Conservation (phyloP, 2,113 vertebrate species). For the Lepus europaeus region DNA sequence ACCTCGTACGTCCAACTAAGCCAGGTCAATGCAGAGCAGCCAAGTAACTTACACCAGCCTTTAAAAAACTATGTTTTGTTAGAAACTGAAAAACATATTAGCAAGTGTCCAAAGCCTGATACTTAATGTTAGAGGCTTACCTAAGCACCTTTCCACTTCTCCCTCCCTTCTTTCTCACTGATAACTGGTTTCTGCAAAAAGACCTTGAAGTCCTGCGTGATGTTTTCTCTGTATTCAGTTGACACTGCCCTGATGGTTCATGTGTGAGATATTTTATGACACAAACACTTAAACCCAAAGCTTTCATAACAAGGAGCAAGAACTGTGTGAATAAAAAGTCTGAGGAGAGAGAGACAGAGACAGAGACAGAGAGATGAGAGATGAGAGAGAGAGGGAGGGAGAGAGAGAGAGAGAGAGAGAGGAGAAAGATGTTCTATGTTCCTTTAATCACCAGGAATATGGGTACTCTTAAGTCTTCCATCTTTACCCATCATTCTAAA, state of each 20-base stretch:
- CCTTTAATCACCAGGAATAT: neutral
- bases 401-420: neutral
- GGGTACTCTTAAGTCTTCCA: neutral
- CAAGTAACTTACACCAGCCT: neutral
- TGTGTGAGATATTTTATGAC: neutral
- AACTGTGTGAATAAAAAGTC: conserved; percentile 38
- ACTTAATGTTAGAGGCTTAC: neutral
- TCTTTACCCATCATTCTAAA: neutral
- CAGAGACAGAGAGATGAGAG: neutral
- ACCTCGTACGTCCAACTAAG: neutral
- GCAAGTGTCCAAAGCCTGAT: neutral
- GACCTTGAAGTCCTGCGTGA: neutral
- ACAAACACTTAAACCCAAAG: neutral
- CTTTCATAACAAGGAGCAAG: neutral
- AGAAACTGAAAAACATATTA: neutral
- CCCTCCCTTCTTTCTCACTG: neutral
- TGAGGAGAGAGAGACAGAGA: neutral
- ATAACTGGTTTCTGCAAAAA: neutral
- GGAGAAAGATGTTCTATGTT: neutral
- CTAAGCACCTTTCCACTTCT: neutral
- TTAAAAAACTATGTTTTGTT: neutral
- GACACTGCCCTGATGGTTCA: neutral
- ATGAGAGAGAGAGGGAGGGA: neutral
- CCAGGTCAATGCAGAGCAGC: neutral
- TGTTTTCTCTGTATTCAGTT: neutral